Percentiles rank a stretch among this genome's conserved stretches.
These are phyloP conservation scores for Drosophila carrolli DNA, from an alignment of 1,140 invertebrate genomes.

Conservation along the genomic window DNA sequence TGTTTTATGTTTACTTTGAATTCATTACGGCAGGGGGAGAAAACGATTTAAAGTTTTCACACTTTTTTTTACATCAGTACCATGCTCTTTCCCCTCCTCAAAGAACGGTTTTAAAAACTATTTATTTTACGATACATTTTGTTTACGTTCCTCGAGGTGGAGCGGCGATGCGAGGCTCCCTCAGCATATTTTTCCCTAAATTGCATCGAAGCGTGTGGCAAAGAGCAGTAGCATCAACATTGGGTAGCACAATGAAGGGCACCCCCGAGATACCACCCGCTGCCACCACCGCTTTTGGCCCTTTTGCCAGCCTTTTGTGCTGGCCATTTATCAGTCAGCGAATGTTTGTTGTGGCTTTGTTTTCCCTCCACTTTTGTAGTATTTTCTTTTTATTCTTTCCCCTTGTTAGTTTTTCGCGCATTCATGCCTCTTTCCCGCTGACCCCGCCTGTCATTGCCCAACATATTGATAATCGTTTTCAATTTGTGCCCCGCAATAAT, in stretches of 20 bases:
- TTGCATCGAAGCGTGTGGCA: conserved; percentile 59
- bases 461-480: conserved; percentile 80
- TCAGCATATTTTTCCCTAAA: conserved; percentile 65
- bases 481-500: conserved; percentile 49
- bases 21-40: conserved; percentile 17
- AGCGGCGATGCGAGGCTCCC: conserved; percentile 18
- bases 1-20: conserved; percentile 66
- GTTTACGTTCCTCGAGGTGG: conserved; percentile 48
- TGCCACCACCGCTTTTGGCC: neutral
- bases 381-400: conserved; percentile 33
- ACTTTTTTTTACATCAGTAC: no score
- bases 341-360: conserved; percentile 43
- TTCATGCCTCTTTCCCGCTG: conserved; percentile 9
- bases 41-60: conserved; percentile 19
- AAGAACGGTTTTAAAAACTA: conserved; percentile 65
- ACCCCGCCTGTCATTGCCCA: conserved; percentile 50
- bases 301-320: conserved; percentile 35
- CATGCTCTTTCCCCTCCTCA: conserved; percentile 21
- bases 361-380: conserved; percentile 16
- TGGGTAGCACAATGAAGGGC: conserved; percentile 57
- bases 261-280: conserved; percentile 45
- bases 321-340: conserved; percentile 73
- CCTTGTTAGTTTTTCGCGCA: conserved; percentile 74
- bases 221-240: conserved; percentile 19
- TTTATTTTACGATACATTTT: conserved; percentile 76